Percentiles rank a stretch among this genome's conserved stretches.
Evolutionary conservation across 92 coral and sea anemone species (phyloP).

Genomic region (Palythoa caribaeorum): DNA sequence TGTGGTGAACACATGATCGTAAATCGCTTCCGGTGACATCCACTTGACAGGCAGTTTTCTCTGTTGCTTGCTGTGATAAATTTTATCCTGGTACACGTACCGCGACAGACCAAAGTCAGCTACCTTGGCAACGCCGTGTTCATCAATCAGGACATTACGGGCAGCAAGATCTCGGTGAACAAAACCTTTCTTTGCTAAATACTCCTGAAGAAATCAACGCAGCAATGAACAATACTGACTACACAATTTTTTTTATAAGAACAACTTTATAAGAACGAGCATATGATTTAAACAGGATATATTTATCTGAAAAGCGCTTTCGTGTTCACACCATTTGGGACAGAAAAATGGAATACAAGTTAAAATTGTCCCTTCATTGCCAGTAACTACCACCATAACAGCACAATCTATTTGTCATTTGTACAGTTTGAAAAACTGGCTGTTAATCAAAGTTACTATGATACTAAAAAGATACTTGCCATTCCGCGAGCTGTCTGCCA

Average conservation of each 20-base stretch:
- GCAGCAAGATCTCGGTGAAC: constrained; percentile 49
- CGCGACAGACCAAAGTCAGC: constrained; percentile 46
- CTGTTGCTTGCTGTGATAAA: constrained; percentile 36
- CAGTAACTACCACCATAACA: no score
- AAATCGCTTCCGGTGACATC: constrained; percentile 49
- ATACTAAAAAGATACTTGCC: neutral
- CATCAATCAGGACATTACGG: constrained; percentile 39
- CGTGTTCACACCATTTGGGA: no score
- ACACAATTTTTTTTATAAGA: no score
- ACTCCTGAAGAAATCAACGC: constrained; percentile 4
- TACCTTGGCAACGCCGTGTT: constrained; percentile 20
- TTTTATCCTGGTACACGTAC: constrained; percentile 32
- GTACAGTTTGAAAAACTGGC: no score
- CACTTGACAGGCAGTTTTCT: constrained; percentile 38
- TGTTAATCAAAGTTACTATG: no score
- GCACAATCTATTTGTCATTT: no score
- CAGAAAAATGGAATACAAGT: no score
- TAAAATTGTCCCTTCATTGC: no score
- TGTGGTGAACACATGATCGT: constrained; percentile 37
- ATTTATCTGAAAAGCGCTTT: no score
- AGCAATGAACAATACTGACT: neutral
- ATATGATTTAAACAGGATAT: no score
- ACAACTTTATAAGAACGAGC: no score
- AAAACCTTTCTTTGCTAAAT: constrained; percentile 39
- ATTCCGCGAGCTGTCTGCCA: constrained; percentile 41